Base-by-base conservation (phyloP, 2,888 invertebrate genomes). In the Melikaiella ostensackeni region DNA sequence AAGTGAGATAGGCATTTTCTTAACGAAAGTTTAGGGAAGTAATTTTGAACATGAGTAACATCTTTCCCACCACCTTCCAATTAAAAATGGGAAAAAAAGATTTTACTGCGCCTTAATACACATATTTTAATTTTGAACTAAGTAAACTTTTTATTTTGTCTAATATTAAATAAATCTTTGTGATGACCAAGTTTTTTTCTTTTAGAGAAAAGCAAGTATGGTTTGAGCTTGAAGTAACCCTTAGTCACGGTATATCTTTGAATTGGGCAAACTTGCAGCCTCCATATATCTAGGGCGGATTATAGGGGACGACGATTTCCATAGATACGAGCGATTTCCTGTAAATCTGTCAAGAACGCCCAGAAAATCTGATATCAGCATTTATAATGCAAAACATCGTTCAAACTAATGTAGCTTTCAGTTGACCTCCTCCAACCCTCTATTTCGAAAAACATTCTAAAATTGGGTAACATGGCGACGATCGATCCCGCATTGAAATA, bases 241-340 rank as follows among this genome's bases (percentile, higher is more conserved):
- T 30, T 33, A 70, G 42, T 66, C 16, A 16, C 9, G n/a, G 24
- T 46, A n/a, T 13, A 46, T 9, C 66, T 50, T 70, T 27, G 30
- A 24, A 57, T 4, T 57, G 57, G 3, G 21, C n/a, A 19, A 70
- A 70, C 11, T 19, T 70, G 46, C 16, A 19, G 1, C 19, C 8
- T 42, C 27, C 16, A 50, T 70, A 27, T 30, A 70, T 33, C 27
- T n/a, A 11, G 5, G 30, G 46, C 30, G 30, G 70, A 46, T 70
- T 70, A 50, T 70, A 46, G 70, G 30, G 61, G 46, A 75, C 80
- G 77, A 73, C 75, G 76, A 81, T 82, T 82, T 82, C 82, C 79
- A 81, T 80, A 75, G 77, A 77, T 79, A 77, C 80, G 73, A 80
- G 61, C 75, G 74, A 77, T 77, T 79, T 80, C 79, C 77, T 76